Evolutionary conservation across 2,797 vertebrate genomes (phyloP), one percentile per base, ranked within the genome.

Genomic region (Discoglossus pictus): DNA sequence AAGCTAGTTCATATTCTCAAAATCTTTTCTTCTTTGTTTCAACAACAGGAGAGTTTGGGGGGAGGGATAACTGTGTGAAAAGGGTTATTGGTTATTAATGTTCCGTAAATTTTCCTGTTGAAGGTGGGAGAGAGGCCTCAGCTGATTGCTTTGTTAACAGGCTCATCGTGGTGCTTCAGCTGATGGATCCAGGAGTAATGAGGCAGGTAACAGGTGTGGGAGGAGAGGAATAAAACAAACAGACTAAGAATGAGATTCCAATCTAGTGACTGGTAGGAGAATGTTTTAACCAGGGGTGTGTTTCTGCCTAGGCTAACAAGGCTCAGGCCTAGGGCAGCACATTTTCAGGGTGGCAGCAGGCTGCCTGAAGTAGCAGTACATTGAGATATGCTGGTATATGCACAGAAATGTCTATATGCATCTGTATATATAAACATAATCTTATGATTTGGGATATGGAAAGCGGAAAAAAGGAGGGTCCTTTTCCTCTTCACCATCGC

Each of bases 31-130:
- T 42, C 66, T 63, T 70, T 70, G 31, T 70, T 70, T 70, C 66
- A 69, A 55, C 50, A 69, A 53, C 38, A 46, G 47, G 31, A 5
- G 21, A 31, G 50, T 50, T 52, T 47, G 35, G 55, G 58, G 44
- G 56, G 54, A 59, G 47, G 65, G 67, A 20, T n/a, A n/a, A 18
- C 60, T 4, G 10, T 24, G 23, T 70, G 67, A 70, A 70, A 70
- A 25, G 67, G 60, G 59, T 70, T 70, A 70, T 70, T 70, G 60
- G 67, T 70, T 70, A 62, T 70, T 55, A 70, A 70, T 70, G 67
- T 70, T 70, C 50, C 67, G 60, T 62, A 70, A 63, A 63, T 62
- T 55, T 63, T 16, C 27, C 44, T 21, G 35, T 51, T 20, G 59
- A 51, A 56, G 67, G n/a, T n/a, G 51, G 42, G 52, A 42, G 21